These are phyloP conservation scores for Philaethria dido DNA, from an alignment of 2,888 invertebrate genomes.

Conservation along the genomic window DNA sequence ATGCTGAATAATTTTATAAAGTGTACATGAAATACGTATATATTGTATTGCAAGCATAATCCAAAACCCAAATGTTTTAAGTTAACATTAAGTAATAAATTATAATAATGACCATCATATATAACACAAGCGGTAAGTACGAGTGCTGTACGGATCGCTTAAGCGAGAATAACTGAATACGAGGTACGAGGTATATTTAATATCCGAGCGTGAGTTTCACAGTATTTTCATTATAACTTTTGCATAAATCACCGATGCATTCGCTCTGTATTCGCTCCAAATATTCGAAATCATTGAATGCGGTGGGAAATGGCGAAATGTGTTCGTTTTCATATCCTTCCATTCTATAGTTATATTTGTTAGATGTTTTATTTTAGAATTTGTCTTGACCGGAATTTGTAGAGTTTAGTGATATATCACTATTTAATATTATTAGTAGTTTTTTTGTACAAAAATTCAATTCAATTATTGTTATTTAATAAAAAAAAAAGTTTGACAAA, in stretches of 20 bases:
- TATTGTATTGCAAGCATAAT: no score
- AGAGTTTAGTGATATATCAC: no score
- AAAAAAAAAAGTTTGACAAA: no score
- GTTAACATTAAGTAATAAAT: no score
- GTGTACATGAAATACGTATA: no score
- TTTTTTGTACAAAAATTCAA: no score
- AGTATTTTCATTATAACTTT: slow-evolving; percentile 39
- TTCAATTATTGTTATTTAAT: no score
- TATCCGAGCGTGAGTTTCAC: slow-evolving; percentile 23
- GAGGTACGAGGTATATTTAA: slow-evolving; percentile 18
- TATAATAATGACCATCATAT: neutral
- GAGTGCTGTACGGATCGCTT: neutral
- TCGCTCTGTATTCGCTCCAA: slow-evolving; percentile 38
- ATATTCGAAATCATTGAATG: slow-evolving; percentile 38
- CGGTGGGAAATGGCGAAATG: slow-evolving; percentile 4
- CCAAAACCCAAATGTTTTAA: no score
- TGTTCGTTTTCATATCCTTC: neutral
- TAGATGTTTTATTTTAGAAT: neutral
- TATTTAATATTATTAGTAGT: no score
- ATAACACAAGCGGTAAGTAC: neutral
- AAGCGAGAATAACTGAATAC: slow-evolving; percentile 6
- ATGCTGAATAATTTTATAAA: no score
- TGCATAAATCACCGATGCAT: slow-evolving; percentile 42
- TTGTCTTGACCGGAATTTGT: no score
- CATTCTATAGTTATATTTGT: neutral